A percentile compares a stretch with the other conserved stretches of the same genome.
These are phyloP conservation scores for Gasterosteus aculeatus DNA, from an alignment of 2,113 vertebrate genomes.

Conservation along the genomic window DNA sequence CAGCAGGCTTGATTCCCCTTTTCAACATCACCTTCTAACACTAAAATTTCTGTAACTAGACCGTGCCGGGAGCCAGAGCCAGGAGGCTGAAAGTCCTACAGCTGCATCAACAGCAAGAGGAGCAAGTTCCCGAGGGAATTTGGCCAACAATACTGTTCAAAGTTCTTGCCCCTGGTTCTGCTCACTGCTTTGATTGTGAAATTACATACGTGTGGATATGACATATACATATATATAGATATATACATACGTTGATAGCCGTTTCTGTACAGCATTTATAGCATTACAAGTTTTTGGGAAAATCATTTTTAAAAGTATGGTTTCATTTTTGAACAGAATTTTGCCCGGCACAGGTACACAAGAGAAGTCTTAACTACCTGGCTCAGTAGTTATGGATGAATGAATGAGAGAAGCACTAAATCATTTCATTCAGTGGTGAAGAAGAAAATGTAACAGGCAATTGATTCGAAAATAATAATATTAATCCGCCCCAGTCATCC, in stretches of 20 bases:
- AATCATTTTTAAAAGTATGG: neutral
- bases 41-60: constrained; percentile 45
- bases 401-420: neutral
- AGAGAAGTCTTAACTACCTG: neutral
- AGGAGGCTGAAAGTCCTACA: constrained; percentile 28
- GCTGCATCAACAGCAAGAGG: constrained; percentile 28
- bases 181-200: neutral
- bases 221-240: too few species aligned
- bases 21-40: constrained; percentile 42
- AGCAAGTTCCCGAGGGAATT: neutral
- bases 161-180: neutral
- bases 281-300: neutral
- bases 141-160: neutral
- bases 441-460: neutral
- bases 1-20: constrained; percentile 42
- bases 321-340: neutral
- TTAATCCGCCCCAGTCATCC: neutral
- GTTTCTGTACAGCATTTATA: neutral
- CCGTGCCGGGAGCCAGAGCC: constrained; percentile 32
- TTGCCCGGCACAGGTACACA: neutral
- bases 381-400: neutral
- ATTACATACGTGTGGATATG: neutral
- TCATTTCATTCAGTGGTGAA: neutral
- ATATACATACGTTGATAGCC: neutral
- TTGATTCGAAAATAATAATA: neutral